Evolutionary conservation across 2,888 invertebrate genomes (phyloP), one percentile per base, ranked within the genome.

Genomic region (Melikaiella ostensackeni): DNA sequence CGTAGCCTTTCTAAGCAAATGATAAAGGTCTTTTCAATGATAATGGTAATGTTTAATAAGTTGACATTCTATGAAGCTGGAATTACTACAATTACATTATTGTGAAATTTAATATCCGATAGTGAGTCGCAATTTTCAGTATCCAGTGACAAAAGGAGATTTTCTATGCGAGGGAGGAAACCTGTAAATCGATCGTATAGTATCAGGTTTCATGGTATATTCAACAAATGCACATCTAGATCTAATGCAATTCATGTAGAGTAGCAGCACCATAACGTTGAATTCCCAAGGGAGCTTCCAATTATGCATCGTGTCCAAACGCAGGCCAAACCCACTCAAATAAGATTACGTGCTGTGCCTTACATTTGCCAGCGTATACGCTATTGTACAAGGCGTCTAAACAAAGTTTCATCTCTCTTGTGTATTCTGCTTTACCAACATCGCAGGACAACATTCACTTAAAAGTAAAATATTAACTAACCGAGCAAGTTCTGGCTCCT

Each of bases 381-480:
- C 66, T 66, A 66, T 66, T 66, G 66, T 66, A 66, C 50, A 70
- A 70, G 70, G 70, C 70, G 70, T 50, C 70, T 70, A 70, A 70
- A 70, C 70, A 70, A 70, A 70, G 70, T 50, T 70, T 50, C 50
- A 70, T 70, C 46, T 70, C 70, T n/a, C 70, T 50, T 70, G 70
- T 50, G 70, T 70, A 70, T 50, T 70, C 70, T 70, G 42, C 30
- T 70, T 70, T 50, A 50, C 70, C 70, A 70, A 70, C 70, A 70
- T 50, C 50, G 46, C n/a, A 50, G 70, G 50, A 70, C 50, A 70
- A 70, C 50, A 70, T 70, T 70, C 70, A 70, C 70, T 50, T 50
- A 50, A 70, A 70, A 70, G n/a, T 70, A 70, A 70, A 70, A 70
- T 70, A 70, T 70, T 70, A 66, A 66, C 66, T 46, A 66, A 66